Conservation (phyloP, 2,113 vertebrate genomes). For the mouse (Mus musculus) region DNA sequence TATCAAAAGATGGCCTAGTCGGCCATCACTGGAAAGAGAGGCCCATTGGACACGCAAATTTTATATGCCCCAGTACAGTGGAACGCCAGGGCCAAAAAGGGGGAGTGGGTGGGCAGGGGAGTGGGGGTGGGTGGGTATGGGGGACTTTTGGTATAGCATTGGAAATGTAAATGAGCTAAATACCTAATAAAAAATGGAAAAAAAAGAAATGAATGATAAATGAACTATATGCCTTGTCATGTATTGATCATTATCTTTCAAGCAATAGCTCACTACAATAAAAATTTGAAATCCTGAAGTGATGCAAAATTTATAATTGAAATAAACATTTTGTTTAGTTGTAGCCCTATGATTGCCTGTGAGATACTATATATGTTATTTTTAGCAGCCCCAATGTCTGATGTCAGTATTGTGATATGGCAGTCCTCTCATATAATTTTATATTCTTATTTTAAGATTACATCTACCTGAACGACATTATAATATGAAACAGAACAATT, state of each 20-base stretch:
- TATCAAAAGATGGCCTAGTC: too few species aligned
- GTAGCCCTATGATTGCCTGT: not conserved
- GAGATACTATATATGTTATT: not conserved
- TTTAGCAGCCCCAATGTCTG: not conserved
- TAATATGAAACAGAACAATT: not conserved
- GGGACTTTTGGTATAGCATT: too few species aligned
- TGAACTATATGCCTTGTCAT: slow-evolving; percentile 70
- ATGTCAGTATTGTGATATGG: not conserved
- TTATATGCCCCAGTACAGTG: too few species aligned
- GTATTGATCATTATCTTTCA: slow-evolving; percentile 80
- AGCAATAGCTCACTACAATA: slow-evolving; percentile 63
- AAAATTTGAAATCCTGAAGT: not conserved
- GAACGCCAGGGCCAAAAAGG: too few species aligned
- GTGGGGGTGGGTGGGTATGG: too few species aligned
- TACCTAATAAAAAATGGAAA: too few species aligned
- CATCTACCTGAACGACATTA: not conserved
- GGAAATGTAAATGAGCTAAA: too few species aligned
- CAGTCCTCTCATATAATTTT: not conserved
- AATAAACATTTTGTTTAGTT: slow-evolving; percentile 13
- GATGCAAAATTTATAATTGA: not conserved
- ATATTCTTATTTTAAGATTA: slow-evolving; percentile 6
- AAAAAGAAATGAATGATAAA: slow-evolving; percentile 48
- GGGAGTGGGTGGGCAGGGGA: too few species aligned
- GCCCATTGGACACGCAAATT: too few species aligned
- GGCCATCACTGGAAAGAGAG: too few species aligned